These are phyloP conservation scores for Scolopax mira DNA, from an alignment of 2,113 vertebrate genomes.

Conservation along the genomic window DNA sequence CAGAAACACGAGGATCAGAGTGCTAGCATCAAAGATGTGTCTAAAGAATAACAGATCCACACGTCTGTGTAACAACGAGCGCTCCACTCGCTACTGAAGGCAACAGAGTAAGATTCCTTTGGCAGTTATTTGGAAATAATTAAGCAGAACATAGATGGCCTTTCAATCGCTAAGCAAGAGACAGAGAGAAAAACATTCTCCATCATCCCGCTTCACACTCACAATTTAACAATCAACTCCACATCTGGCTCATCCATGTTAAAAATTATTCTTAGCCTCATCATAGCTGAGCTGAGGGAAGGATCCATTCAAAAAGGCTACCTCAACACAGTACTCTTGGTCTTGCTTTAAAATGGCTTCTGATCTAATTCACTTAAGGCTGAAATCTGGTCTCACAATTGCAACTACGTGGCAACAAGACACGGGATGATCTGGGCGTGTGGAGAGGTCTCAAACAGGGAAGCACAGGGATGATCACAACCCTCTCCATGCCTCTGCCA, in stretches of 20 bases:
- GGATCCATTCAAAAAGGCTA: not conserved
- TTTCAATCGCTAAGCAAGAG: not conserved
- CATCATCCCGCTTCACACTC: accelerated
- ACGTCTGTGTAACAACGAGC: not conserved
- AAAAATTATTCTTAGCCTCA: not conserved
- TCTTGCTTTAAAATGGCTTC: slow-evolving; percentile 58
- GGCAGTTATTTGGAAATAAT: slow-evolving; percentile 50
- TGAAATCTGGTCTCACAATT: not conserved
- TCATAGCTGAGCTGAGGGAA: not conserved
- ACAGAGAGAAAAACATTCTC: not conserved
- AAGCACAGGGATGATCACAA: not conserved
- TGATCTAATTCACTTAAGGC: slow-evolving; percentile 6
- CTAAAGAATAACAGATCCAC: slow-evolving; percentile 41
- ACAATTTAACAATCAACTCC: not conserved
- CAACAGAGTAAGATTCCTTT: slow-evolving; percentile 27
- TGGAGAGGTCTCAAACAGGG: not conserved
- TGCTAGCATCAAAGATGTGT: slow-evolving; percentile 42
- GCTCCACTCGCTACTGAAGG: not conserved
- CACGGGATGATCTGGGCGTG: not conserved
- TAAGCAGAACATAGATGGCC: not conserved
- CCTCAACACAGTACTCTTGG: not conserved
- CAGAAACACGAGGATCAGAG: slow-evolving; percentile 27
- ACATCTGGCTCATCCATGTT: accelerated
- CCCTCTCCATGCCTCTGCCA: not conserved
- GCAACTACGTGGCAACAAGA: not conserved